These are phyloP conservation scores for Idris sp. DNA, from an alignment of 1,140 invertebrate genomes.

Conservation along the genomic window DNA sequence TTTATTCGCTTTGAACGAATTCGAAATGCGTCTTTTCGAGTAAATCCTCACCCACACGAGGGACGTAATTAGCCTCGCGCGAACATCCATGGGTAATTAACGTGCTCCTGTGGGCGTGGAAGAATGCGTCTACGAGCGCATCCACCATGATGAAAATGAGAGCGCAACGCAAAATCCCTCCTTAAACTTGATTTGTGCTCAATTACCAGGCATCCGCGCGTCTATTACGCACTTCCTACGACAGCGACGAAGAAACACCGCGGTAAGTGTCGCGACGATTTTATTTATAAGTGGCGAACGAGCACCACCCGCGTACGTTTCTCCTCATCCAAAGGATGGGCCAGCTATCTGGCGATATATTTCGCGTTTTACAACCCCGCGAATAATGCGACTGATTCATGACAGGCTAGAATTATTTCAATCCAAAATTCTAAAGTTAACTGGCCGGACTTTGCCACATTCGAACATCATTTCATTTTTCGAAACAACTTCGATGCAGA, in stretches of 20 bases:
- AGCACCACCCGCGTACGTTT: constrained; percentile 68
- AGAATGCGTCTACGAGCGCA: constrained; percentile 61
- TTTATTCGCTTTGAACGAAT: constrained; percentile 41
- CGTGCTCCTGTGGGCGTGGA: constrained; percentile 60
- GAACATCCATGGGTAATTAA: constrained; percentile 64
- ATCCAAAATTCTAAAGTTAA: constrained; percentile 71
- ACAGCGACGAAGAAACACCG: constrained; percentile 62
- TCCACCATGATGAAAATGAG: constrained; percentile 61
- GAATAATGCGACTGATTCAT: constrained; percentile 63
- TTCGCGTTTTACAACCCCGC: constrained; percentile 73
- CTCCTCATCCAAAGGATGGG: constrained; percentile 60
- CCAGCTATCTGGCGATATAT: constrained; percentile 70
- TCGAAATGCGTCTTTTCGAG: constrained; percentile 47
- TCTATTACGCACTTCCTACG: constrained; percentile 64
- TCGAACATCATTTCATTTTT: constrained; percentile 68
- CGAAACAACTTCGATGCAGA: constrained; percentile 52
- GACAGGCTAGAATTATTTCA: constrained; percentile 71
- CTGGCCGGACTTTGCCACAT: constrained; percentile 19
- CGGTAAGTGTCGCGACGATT: constrained; percentile 72
- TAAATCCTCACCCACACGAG: constrained; percentile 60
- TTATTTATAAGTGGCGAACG: constrained; percentile 75
- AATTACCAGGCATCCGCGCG: constrained; percentile 74
- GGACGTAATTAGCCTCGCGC: constrained; percentile 61
- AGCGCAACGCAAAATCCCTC: constrained; percentile 68
- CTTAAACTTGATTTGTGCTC: constrained; percentile 79